A percentile compares a stretch with the other conserved stretches of the same genome.
phyloP scores from a whole-genome alignment of 2,888 invertebrate genomes.

The Caenorhabditis uteleia region DNA sequence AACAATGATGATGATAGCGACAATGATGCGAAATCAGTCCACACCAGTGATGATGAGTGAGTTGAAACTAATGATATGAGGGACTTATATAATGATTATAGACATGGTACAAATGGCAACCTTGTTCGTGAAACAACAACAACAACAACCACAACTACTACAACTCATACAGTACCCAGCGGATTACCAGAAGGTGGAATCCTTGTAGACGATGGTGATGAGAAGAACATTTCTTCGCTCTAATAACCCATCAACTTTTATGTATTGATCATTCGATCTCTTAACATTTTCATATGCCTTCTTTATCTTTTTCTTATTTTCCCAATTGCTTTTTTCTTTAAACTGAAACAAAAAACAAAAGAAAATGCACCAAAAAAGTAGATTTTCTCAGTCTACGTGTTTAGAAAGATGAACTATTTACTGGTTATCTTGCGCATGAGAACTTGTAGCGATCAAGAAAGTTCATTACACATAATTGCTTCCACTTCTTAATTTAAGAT shows the following conservation, averaged over 20 bases:
- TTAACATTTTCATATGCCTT: too few relatives aligned
- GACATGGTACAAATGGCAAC: slow-evolving; percentile 29
- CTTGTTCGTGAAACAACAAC: slow-evolving; percentile 15
- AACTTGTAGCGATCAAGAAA: slow-evolving; percentile 3
- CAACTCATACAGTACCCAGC: slow-evolving; percentile 12
- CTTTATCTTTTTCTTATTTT: too few relatives aligned
- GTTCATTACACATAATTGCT: slow-evolving; percentile 1
- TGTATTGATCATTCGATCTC: slow-evolving; percentile 18
- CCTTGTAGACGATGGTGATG: slow-evolving; percentile 36
- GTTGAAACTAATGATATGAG: background rate
- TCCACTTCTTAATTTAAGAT: background rate
- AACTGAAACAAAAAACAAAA: too few relatives aligned
- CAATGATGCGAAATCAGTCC: too few relatives aligned
- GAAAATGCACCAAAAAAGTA: too few relatives aligned
- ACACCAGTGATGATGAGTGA: too few relatives aligned
- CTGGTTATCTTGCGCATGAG: slow-evolving; percentile 23
- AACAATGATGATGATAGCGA: slow-evolving; percentile 25
- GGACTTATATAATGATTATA: slow-evolving; percentile 6
- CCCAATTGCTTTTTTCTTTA: too few relatives aligned
- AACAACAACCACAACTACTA: slow-evolving; percentile 1
- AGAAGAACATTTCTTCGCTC: slow-evolving; percentile 28
- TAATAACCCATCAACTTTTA: slow-evolving; percentile 7
- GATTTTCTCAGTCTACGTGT: too few relatives aligned
- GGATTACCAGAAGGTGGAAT: slow-evolving; percentile 28
- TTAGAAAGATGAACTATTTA: too few relatives aligned